Evolutionary conservation across 2,888 invertebrate genomes (phyloP).

Genomic region (Trichopoda pennipes): DNA sequence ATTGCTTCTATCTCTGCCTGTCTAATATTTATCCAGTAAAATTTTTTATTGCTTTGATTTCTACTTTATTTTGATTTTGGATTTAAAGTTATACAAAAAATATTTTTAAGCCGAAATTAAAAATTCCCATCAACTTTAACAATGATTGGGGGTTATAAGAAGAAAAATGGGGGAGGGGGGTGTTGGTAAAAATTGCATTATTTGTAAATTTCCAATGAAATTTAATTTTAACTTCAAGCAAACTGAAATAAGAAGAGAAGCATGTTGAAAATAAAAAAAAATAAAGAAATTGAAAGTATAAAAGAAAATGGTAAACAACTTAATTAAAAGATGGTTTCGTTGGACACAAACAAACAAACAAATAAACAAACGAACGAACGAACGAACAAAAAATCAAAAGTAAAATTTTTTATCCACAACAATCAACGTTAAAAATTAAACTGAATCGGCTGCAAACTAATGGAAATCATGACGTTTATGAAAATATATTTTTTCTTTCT

Average conservation of each 20-base stretch:
- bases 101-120: background rate
- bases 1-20: too few relatives aligned
- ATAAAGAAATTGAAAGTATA: conserved; percentile 30
- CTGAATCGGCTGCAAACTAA: conserved; percentile 7
- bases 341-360: background rate
- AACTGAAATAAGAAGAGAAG: conserved; percentile 6
- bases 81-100: background rate
- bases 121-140: conserved; percentile 35
- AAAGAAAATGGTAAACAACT: conserved; percentile 33
- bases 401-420: background rate
- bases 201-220: conserved; percentile 33
- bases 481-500: background rate
- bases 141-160: conserved; percentile 33
- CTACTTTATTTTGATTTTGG: background rate
- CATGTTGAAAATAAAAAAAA: conserved; percentile 1
- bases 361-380: background rate
- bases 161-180: too few relatives aligned
- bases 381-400: background rate
- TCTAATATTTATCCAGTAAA: too few relatives aligned
- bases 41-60: background rate
- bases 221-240: conserved; percentile 11
- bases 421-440: conserved; percentile 23
- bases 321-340: conserved; percentile 38
- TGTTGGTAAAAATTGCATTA: conserved; percentile 14
- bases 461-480: conserved; percentile 12